Evolutionary conservation across 2,797 vertebrate genomes (phyloP), one percentile per base, ranked within the genome.

Genomic region (Darevskia nairensis): DNA sequence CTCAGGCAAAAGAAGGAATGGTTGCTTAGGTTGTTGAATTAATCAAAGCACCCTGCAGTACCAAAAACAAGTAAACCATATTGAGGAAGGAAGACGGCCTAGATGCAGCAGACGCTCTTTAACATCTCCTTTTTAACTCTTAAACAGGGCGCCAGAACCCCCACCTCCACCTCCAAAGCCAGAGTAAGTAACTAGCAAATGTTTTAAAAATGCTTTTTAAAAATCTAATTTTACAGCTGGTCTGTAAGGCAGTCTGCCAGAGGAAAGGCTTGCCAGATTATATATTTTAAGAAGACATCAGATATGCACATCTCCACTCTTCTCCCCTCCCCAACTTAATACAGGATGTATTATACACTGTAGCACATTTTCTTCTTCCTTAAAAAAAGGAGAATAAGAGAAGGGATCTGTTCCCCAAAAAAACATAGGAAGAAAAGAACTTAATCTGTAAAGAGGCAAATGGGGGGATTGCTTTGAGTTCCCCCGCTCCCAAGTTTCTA

Each of bases 121-220:
- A 75, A 88, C 11, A 27, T 55, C 59, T 82, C 3, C 23, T 77
- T 83, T 82, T 50, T 76, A 17, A 13, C 39, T 68, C 32, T 76
- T 82, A n/a, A 9, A n/a, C 72, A 88, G 80, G 13, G 4, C 15
- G 61, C 27, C 66, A 55, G 50, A 59, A 17, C 10, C 6, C 6
- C 6, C 46, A 17, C 23, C 4, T 15, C 35, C 27, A 11, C 4
- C 9, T 87, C 3, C 86, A 44, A 44, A 32, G 8, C 35, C 7
- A 6, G 41, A 71, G 85, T 86, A 27, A 74, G 85, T 86, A 86
- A 59, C 82, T 59, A 72, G 4, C 39, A 71, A 72, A 21, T n/a
- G 50, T 50, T 50, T 50, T n/a, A n/a, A n/a, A n/a, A n/a, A 11
- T 11, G 50, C 3, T 50, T 50, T 50, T 50, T 13, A 50, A 50